Evolutionary conservation across 2,113 vertebrate species (phyloP).

Genomic region (Actenoides hombroni): DNA sequence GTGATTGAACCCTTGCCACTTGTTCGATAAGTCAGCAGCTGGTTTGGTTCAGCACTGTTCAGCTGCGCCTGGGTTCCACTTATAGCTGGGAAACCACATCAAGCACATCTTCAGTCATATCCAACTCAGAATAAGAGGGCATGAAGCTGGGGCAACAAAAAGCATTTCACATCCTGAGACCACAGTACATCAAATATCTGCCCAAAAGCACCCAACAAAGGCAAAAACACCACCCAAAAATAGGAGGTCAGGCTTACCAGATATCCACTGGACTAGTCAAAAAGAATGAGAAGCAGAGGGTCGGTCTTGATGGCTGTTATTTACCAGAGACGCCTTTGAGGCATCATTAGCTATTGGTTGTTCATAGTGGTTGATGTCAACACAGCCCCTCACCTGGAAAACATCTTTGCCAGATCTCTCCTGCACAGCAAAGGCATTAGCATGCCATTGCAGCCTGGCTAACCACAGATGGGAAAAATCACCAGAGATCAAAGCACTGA

Average conservation of each 20-base stretch:
- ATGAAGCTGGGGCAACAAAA: neutral
- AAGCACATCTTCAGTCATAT: neutral
- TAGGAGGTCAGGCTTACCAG: neutral
- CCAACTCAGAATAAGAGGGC: neutral
- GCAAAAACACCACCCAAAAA: neutral
- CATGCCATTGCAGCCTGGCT: neutral
- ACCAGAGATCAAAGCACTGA: neutral
- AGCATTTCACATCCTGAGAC: neutral
- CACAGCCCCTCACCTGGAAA: neutral
- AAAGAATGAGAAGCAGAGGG: neutral
- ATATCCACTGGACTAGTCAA: neutral
- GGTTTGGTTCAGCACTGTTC: neutral
- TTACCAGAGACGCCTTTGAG: neutral
- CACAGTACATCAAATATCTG: neutral
- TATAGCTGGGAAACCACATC: neutral
- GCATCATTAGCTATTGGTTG: neutral
- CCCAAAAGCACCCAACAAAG: neutral
- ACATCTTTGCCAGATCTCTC: neutral
- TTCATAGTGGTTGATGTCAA: neutral
- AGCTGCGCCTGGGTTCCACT: neutral
- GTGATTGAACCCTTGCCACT: neutral
- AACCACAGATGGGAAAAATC: neutral
- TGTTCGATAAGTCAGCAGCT: neutral
- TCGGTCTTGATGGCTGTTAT: neutral
- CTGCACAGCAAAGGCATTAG: neutral